Evolutionary conservation across 2,113 vertebrate genomes (phyloP), one percentile per base, ranked within the genome.

Genomic region (Phrynocephalus versicolor): DNA sequence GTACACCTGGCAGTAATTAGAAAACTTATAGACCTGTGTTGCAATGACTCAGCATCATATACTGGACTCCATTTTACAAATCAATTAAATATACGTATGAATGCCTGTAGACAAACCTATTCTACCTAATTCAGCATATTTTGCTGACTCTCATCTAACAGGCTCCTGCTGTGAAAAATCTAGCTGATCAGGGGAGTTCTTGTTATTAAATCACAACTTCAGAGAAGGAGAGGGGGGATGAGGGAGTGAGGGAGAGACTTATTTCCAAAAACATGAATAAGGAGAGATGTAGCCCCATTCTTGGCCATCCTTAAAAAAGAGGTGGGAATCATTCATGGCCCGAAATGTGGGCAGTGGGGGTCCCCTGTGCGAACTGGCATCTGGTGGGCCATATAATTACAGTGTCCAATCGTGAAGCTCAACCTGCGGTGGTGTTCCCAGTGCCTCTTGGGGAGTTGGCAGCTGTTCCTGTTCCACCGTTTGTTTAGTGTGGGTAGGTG

Each of bases 401-500:
- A 2, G n/a, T 30, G 23, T 64, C 80, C 35, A 65, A 27, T 65
- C 45, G 21, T 55, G 39, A 64, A n/a, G 23, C 41, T 37, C 64
- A 45, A 64, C 69, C 9, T 73, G 57, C 83, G 58, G n/a, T 39
- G 70, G 58, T 64, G 39, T 51, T 69, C 74, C 74, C 45, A 13
- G n/a, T 8, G 62, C 39, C 83, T 81, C 60, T 74, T 86, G 84
- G 70, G 78, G 39, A 75, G 9, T n/a, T 41, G 83, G 64, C 83
- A 81, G 55, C 57, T 35, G 25, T 81, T 35, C 78, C 77, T 33
- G 23, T 86, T 86, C 51, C 70, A 74, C 84, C 69, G 15, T 81
- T 81, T 64, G 84, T 85, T 81, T 81, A 86, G 78, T 64, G 51
- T 64, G 51, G 83, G 77, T 85, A 85, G 74, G 35, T 78, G 70